Evolutionary conservation across 2,113 vertebrate species (phyloP), one percentile per base, ranked within the genome.

Genomic region (Muntiacus reevesi): DNA sequence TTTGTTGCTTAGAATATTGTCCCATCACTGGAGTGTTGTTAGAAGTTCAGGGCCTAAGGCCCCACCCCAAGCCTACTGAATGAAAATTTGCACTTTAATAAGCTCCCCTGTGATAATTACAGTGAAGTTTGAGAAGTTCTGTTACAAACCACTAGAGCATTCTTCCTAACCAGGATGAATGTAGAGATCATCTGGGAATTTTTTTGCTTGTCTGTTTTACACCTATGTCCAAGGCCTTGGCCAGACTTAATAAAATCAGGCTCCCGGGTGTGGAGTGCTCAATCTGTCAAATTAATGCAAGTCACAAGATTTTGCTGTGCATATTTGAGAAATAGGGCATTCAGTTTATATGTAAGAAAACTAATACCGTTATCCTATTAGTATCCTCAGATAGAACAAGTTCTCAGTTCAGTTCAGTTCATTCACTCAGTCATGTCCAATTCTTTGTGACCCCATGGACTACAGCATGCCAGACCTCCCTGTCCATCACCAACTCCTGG

Each of bases 171-270:
- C 16, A 54, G 15, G 2, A 23, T 81, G 52, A 88, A 23, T 25
- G 19, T 47, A 3, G 14, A 30, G 57, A 11, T 93, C 25, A 60
- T 79, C 57, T 27, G 33, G 33, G 36, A 45, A 47, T 6, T 28
- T 52, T 64, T 76, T 60, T 62, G 54, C 86, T 82, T 87, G 30
- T 28, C 81, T 57, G 36, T 87, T 95, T 96, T 76, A 27, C 30
- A 64, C 25, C 54, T 55, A 8, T 33, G n/a, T 40, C 87, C 50
- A n/a, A 64, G 74, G 28, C 14, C 9, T 62, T 67, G 30, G 52
- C 55, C 50, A 43, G 50, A 71, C 27, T 96, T 87, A 30, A 45
- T 54, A 25, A 79, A 87, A 55, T 88, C 27, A 71, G 55, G 59
- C 43, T 67, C 14, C 14, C 57, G 21, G 28, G 19, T 54, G 27